These are phyloP conservation scores for Alcedo quadribrachys DNA, from an alignment of 2,797 vertebrate genomes.

Conservation along the genomic window DNA sequence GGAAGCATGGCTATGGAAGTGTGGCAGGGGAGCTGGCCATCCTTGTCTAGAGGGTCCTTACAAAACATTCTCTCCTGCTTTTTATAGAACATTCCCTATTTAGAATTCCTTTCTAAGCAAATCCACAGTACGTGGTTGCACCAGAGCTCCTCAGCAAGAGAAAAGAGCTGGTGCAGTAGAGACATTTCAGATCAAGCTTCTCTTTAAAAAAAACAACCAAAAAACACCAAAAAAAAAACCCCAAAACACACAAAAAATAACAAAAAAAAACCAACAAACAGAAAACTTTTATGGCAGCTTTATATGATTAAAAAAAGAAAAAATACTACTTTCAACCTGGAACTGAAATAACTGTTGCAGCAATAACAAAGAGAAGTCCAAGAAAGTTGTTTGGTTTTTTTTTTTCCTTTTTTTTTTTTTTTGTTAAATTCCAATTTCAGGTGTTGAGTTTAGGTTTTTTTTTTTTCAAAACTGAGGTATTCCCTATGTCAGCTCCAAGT, in stretches of 20 bases:
- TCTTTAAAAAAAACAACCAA: conserved; percentile 1
- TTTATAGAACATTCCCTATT: conserved; percentile 75
- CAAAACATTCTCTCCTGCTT: conserved; percentile 65
- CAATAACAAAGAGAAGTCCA: conserved; percentile 68
- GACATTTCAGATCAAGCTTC: conserved; percentile 70
- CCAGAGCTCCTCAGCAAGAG: conserved; percentile 52
- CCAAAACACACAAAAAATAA: neutral
- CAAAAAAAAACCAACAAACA: neutral
- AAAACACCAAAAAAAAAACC: neutral
- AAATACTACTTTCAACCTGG: conserved; percentile 31
- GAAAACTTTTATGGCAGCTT: conserved; percentile 48
- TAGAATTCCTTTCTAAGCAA: conserved; percentile 71
- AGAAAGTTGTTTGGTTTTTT: neutral
- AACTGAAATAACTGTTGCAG: conserved; percentile 56
- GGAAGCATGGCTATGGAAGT: conserved; percentile 75
- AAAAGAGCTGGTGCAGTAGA: conserved; percentile 58
- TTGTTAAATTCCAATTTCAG: conserved; percentile 48
- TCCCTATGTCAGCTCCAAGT: conserved; percentile 25
- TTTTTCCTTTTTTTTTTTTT: neutral
- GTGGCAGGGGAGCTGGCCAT: conserved; percentile 64
- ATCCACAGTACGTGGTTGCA: conserved; percentile 52
- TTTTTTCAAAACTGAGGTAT: conserved; percentile 44
- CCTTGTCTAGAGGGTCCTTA: conserved; percentile 69
- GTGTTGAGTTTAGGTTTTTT: conserved; percentile 31
- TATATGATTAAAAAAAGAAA: neutral